phyloP scores from a whole-genome alignment of 2,888 invertebrate species.

The Asteroscopus sphinx region DNA sequence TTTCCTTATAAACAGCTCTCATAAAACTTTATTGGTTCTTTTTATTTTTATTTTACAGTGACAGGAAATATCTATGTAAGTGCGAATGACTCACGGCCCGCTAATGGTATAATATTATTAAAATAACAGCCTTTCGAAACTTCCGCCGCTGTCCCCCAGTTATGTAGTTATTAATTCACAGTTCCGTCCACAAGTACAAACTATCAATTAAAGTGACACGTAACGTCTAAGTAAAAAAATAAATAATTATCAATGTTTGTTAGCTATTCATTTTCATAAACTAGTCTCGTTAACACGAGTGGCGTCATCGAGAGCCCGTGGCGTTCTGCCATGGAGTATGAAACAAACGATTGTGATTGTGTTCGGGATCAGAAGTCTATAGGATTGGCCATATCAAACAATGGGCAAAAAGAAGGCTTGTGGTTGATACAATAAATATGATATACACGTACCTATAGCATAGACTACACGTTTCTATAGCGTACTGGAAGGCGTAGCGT shows the following conservation, averaged over 20 bases:
- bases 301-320: slow-evolving; percentile 23
- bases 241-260: slow-evolving; percentile 42
- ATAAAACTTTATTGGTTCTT: slow-evolving; percentile 23
- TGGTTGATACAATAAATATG: too few species aligned
- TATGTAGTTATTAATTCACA: slow-evolving; percentile 33
- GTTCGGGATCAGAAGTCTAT: too few species aligned
- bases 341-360: slow-evolving; percentile 26
- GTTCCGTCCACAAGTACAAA: slow-evolving; percentile 36
- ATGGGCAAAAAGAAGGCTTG: too few species aligned
- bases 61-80: slow-evolving; percentile 44
- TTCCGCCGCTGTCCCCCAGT: slow-evolving; percentile 37
- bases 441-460: too few species aligned
- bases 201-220: slow-evolving; percentile 43
- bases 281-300: slow-evolving; percentile 35
- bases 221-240: slow-evolving; percentile 35
- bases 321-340: slow-evolving; percentile 4
- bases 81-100: slow-evolving; percentile 40
- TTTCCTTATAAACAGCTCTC: slow-evolving; percentile 19
- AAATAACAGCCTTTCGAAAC: slow-evolving; percentile 47
- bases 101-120: slow-evolving; percentile 45
- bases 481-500: too few species aligned
- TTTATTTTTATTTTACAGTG: slow-evolving; percentile 41
- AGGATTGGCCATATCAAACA: too few species aligned
- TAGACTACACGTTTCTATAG: too few species aligned
- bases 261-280: slow-evolving; percentile 39